phyloP scores from a whole-genome alignment of 2,888 invertebrate genomes.

The Andrena haemorrhoa region DNA sequence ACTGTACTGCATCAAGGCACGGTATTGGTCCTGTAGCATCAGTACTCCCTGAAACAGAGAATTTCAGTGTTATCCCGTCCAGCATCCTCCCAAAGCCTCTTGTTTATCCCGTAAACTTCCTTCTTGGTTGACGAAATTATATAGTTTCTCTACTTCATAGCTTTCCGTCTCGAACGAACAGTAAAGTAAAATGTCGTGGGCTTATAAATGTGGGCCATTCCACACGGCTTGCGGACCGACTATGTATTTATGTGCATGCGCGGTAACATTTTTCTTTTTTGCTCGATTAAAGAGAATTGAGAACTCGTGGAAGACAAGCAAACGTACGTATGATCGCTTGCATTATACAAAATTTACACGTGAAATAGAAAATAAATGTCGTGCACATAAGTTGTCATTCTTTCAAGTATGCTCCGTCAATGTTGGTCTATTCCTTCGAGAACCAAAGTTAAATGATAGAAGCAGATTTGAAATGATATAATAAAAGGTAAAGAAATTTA shows the following conservation, averaged over 20 bases:
- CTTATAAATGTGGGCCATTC: slow-evolving; percentile 74
- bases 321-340: slow-evolving; percentile 61
- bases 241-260: slow-evolving; percentile 51
- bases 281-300: slow-evolving; percentile 32
- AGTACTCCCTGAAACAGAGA: slow-evolving; percentile 89
- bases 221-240: slow-evolving; percentile 68
- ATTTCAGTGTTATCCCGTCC: slow-evolving; percentile 85
- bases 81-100: slow-evolving; percentile 79
- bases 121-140: slow-evolving; percentile 81
- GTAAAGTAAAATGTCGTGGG: slow-evolving; percentile 71
- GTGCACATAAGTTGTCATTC: slow-evolving; percentile 64
- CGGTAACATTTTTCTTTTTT: slow-evolving; percentile 36
- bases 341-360: slow-evolving; percentile 40
- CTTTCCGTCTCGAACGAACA: slow-evolving; percentile 75
- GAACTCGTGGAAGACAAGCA: slow-evolving; percentile 52
- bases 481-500: slow-evolving; percentile 21
- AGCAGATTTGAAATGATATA: slow-evolving; percentile 43
- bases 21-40: slow-evolving; percentile 90
- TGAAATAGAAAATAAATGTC: slow-evolving; percentile 49
- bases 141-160: slow-evolving; percentile 78
- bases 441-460: slow-evolving; percentile 43
- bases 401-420: slow-evolving; percentile 29
- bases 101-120: slow-evolving; percentile 80
- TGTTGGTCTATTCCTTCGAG: slow-evolving; percentile 29
- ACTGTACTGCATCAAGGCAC: slow-evolving; percentile 91